Evolutionary conservation across 2,888 invertebrate genomes (phyloP), one percentile per base, ranked within the genome.

Genomic region (Lepetodrilus schrolli): DNA sequence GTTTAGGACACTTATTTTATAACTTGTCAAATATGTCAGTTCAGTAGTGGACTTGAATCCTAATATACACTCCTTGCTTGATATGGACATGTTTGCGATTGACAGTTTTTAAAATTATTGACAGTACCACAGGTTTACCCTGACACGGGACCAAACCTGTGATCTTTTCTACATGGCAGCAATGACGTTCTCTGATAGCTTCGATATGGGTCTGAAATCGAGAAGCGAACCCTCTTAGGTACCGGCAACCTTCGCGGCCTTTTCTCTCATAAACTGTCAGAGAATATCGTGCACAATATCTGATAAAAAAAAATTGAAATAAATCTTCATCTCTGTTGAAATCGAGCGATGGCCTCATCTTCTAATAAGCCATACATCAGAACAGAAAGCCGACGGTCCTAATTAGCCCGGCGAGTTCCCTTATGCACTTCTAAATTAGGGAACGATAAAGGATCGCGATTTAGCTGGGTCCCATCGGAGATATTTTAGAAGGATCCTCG

Each of bases 231-330:
- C 17, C 17, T 43, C n/a, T 4, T 1, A 8, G 43, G 43, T 17
- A 17, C 13, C 17, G 17, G 43, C 43, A 13, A 43, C 43, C 17
- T 43, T 43, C 43, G 43, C 43, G 17, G 17, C 43, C 43, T 17
- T 17, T 0, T 43, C 13, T 43, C 43, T 17, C 43, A 43, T 43
- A 43, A 43, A 43, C 43, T 43, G 43, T 58, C 58, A 58, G 13
- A 26, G 26, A 30, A 58, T 10, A 26, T 74, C 68, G 37, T n/a
- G 23, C 51, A 73, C 73, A 75, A 77, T 77, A 79, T 79, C 76
- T 73, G 72, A 77, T 77, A 75, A 77, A 79, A 75, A 77, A 79
- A 78, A 79, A 74, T 66, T 72, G 75, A 75, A 77, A 75, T 79
- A 79, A 77, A 77, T 77, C 79, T 77, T 37, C 72, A 72, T 48